Base-by-base conservation (phyloP, 2,888 invertebrate species). In the Caradrina clavipalpis region DNA sequence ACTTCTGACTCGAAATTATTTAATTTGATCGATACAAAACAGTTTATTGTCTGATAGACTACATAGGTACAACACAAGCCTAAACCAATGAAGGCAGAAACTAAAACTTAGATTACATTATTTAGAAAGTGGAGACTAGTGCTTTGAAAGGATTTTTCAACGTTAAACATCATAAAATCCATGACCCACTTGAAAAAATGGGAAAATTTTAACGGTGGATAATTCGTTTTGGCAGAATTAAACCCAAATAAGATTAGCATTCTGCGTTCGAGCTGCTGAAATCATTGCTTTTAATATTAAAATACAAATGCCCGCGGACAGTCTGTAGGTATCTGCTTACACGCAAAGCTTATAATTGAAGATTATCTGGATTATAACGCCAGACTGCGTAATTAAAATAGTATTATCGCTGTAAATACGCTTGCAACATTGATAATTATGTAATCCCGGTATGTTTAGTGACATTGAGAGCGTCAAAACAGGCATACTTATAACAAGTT, bases 361-460 rank as follows among this genome's bases (percentile, higher is more conserved):
- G 78, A 77, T 77, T 77, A 77, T 63, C 58, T 54, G 35, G 50
- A 71, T 71, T 59, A 31, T 17, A 47, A 47, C 31, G 21, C 50
- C 26, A 35, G 51, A 31, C 61, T 49, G 42, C 42, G 55, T 42
- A 57, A 60, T 76, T 60, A 53, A 57, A 61, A 49, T 49, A 35
- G n/a, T 53, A 51, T 35, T 53, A 39, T 69, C 69, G 69, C 45
- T 51, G 10, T 6, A 19, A 6, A 5, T 4, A 45, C 17, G 17
- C 45, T 17, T 35, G 45, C 17, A 42, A 42, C 8, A 42, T 57
- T 64, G 49, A 54, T 55, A 55, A 63, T 53, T 26, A 39, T 26
- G 63, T 39, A 39, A 11, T 62, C n/a, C n/a, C 15, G 21, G 39
- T 15, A 47, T 19, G 15, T 47, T 47, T 39, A 10, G 2, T 2